phyloP scores from a whole-genome alignment of 1,140 invertebrate species.

The Helicoverpa zea region DNA sequence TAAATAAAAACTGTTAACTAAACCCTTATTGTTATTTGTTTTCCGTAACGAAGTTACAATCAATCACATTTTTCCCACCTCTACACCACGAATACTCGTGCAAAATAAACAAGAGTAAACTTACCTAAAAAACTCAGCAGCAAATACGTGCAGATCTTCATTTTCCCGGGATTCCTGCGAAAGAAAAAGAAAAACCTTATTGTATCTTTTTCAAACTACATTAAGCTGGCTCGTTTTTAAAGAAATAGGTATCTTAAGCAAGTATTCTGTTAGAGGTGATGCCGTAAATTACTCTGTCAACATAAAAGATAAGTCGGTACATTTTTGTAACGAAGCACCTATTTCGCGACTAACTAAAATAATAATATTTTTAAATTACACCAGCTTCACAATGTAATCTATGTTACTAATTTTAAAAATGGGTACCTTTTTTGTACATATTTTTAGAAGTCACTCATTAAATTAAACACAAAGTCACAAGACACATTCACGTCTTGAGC shows the following conservation, averaged over 20 bases:
- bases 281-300: slow-evolving; percentile 14
- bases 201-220: slow-evolving; percentile 26
- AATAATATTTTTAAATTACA: not conserved
- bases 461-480: too few relatives aligned
- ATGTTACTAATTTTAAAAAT: too few relatives aligned
- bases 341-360: not conserved
- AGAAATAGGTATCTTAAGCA: slow-evolving; percentile 5
- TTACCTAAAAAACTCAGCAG: slow-evolving; percentile 83
- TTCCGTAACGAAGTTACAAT: too few relatives aligned
- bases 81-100: too few relatives aligned
- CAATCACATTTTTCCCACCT: too few relatives aligned
- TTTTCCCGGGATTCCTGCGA: slow-evolving; percentile 79
- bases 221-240: slow-evolving; percentile 30
- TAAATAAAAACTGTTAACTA: too few relatives aligned
- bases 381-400: not conserved
- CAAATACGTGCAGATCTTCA: slow-evolving; percentile 82
- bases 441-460: too few relatives aligned
- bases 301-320: slow-evolving; percentile 15
- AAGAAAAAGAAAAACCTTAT: slow-evolving; percentile 54
- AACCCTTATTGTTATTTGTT: too few relatives aligned
- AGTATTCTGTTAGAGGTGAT: slow-evolving; percentile 30
- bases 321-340: slow-evolving; percentile 10
- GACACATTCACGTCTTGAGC: too few relatives aligned
- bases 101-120: slow-evolving; percentile 54
- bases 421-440: too few relatives aligned